Evolutionary conservation across 2,797 vertebrate species (phyloP).

Genomic region (Cossypha niveicapilla): DNA sequence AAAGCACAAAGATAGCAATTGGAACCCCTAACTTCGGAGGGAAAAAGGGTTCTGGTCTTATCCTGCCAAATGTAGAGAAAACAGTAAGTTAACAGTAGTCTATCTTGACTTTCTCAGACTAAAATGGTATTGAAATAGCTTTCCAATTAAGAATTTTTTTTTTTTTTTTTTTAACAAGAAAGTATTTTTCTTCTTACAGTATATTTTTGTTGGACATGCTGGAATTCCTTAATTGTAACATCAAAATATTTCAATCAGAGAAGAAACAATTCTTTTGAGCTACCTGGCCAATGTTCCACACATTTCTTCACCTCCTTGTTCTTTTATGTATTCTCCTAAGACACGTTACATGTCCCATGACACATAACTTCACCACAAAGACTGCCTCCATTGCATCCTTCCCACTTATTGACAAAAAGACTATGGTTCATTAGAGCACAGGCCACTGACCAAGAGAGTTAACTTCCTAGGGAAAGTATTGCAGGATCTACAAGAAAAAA

Average conservation of each 20-base stretch:
- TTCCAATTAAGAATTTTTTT: background rate
- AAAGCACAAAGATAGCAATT: background rate
- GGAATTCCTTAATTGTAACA: background rate
- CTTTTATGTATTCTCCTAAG: background rate
- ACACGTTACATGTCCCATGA: background rate
- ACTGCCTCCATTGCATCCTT: background rate
- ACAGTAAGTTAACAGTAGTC: background rate
- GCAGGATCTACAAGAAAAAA: background rate
- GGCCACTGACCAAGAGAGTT: background rate
- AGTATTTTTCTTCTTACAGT: background rate
- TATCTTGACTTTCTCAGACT: background rate
- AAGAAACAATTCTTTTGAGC: background rate
- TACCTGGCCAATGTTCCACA: background rate
- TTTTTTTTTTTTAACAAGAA: background rate
- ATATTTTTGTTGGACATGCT: background rate
- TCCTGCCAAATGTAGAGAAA: background rate
- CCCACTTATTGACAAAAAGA: background rate
- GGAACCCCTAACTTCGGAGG: background rate
- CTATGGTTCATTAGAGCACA: background rate
- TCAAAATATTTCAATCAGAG: background rate
- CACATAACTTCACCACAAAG: background rate
- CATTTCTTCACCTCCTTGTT: background rate
- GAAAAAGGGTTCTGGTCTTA: background rate
- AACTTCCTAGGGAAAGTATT: background rate
- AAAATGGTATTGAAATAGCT: background rate